Percentiles rank a stretch among this genome's conserved stretches.
Conservation (phyloP, 1,140 invertebrate species). For the Melitaea cinxia region DNA sequence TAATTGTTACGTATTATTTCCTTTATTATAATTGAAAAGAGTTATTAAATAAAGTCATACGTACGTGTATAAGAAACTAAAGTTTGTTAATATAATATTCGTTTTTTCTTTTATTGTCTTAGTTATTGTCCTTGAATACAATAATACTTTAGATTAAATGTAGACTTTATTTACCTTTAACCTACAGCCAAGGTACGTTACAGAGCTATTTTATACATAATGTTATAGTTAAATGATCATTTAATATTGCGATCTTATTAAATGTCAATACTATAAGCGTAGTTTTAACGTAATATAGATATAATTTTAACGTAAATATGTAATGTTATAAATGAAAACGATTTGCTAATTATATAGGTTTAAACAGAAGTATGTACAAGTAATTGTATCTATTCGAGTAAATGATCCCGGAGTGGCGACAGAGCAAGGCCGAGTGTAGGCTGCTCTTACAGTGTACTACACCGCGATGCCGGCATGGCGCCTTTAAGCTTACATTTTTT, state of each 20-base stretch:
- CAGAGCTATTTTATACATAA: too few species aligned
- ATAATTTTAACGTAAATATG: conserved; percentile 4
- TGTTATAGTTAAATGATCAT: neutral
- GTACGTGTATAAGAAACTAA: too few species aligned
- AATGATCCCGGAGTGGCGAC: conserved; percentile 62
- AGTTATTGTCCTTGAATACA: too few species aligned
- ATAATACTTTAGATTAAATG: too few species aligned
- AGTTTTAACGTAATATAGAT: conserved; percentile 35
- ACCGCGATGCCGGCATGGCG: conserved; percentile 34
- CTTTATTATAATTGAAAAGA: too few species aligned
- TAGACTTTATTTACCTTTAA: too few species aligned
- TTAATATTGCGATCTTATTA: neutral
- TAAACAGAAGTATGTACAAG: conserved; percentile 27
- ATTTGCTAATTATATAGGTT: conserved; percentile 2
- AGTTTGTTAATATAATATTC: too few species aligned
- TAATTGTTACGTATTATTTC: too few species aligned
- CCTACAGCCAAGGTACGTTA: too few species aligned
- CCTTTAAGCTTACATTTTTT: conserved; percentile 45
- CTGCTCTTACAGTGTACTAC: conserved; percentile 29
- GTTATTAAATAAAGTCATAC: too few species aligned
- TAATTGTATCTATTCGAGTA: conserved; percentile 69
- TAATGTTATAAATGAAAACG: neutral
- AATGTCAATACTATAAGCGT: too few species aligned
- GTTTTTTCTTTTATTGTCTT: too few species aligned
- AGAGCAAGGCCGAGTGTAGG: conserved; percentile 62